These are phyloP conservation scores for Pseudomyrmex cubaensis DNA, from an alignment of 1,140 invertebrate genomes.

Conservation along the genomic window DNA sequence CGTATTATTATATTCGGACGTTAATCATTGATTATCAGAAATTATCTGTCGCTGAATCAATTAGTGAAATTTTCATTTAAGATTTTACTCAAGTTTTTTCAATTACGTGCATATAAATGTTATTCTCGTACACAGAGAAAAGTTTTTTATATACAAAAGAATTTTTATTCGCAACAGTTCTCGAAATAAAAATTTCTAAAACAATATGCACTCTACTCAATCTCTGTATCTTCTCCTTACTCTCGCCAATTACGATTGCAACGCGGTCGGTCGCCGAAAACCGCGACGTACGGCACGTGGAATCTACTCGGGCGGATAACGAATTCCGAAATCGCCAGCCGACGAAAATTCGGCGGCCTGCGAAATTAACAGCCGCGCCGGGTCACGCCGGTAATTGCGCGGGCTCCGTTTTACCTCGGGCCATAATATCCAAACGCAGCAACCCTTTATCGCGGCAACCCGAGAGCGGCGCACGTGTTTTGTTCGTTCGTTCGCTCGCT, in stretches of 20 bases:
- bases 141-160: too few species aligned
- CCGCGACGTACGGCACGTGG: constrained; percentile 12
- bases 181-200: background rate
- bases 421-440: constrained; percentile 39
- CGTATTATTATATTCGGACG: too few species aligned
- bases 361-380: constrained; percentile 42
- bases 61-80: too few species aligned
- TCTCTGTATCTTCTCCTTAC: constrained; percentile 1
- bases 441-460: constrained; percentile 17
- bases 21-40: background rate
- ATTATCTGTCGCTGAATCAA: too few species aligned
- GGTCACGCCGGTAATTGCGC: constrained; percentile 36
- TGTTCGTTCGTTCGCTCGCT: constrained; percentile 24
- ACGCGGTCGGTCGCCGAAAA: background rate
- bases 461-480: constrained; percentile 22
- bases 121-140: too few species aligned
- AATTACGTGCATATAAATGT: too few species aligned
- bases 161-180: too few species aligned
- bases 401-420: constrained; percentile 27
- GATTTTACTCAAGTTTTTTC: too few species aligned
- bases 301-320: constrained; percentile 22
- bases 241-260: constrained; percentile 12
- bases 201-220: background rate
- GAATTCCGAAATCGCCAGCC: constrained; percentile 41
- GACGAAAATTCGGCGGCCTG: constrained; percentile 32